phyloP scores from a whole-genome alignment of 1,140 invertebrate genomes.

The Argopecten irradians region DNA sequence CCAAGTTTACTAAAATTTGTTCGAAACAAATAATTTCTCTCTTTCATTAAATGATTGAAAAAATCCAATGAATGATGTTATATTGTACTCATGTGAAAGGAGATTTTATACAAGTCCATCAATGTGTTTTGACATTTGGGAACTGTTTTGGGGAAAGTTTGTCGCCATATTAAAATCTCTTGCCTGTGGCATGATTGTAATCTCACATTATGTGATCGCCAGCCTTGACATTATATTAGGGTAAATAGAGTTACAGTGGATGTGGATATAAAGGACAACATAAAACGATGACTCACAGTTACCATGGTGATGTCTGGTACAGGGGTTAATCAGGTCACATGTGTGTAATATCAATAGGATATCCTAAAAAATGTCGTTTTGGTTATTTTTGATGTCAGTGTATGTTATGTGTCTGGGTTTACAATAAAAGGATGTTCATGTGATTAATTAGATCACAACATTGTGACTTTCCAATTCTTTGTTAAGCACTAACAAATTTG shows the following conservation, averaged over 20 bases:
- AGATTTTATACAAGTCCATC: too few relatives aligned
- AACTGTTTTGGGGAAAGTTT: neutral
- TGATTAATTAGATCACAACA: neutral
- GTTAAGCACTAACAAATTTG: too few relatives aligned
- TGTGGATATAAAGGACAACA: neutral
- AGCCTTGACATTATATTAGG: neutral
- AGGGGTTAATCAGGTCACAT: slow-evolving; percentile 5
- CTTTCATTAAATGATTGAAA: too few relatives aligned
- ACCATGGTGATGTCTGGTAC: neutral
- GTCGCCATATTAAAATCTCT: neutral
- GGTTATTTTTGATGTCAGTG: neutral
- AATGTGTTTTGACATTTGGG: neutral
- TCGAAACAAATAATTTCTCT: too few relatives aligned
- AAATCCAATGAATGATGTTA: too few relatives aligned
- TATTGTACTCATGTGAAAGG: too few relatives aligned
- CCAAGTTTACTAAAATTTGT: too few relatives aligned
- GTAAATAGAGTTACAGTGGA: neutral
- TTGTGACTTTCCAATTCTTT: too few relatives aligned
- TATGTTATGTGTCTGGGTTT: neutral
- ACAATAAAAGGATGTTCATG: neutral
- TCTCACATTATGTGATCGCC: neutral
- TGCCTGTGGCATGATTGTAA: neutral
- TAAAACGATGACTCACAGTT: neutral
- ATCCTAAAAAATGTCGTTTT: neutral
- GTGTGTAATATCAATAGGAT: neutral